These are phyloP conservation scores for Drosophila gaucha DNA, from an alignment of 2,888 invertebrate species.

Conservation along the genomic window DNA sequence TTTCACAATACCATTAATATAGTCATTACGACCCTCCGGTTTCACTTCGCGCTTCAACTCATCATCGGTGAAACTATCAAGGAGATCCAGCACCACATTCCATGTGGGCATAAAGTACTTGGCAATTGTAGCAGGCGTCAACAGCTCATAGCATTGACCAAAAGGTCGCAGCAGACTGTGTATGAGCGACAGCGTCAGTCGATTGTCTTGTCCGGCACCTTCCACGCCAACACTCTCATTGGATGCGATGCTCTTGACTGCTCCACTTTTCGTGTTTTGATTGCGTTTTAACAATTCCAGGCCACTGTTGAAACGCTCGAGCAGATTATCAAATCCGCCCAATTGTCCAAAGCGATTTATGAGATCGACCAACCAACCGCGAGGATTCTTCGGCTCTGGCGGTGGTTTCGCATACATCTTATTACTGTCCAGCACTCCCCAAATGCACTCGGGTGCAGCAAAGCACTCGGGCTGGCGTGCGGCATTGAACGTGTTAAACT, in stretches of 20 bases:
- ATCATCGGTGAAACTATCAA: conserved; percentile 97
- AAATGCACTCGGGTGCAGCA: conserved; percentile 79
- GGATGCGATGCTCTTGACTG: conserved; percentile 26
- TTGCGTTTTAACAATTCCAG: conserved; percentile 87
- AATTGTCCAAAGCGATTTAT: conserved; percentile 96
- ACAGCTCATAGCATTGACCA: conserved; percentile 95
- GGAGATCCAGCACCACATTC: conserved; percentile 95
- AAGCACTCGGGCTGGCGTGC: conserved; percentile 83
- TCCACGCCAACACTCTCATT: conserved; percentile 52
- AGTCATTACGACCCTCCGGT: conserved; percentile 97
- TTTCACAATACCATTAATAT: conserved; percentile 96
- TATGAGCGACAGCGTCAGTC: conserved; percentile 90
- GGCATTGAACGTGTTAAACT: conserved; percentile 88
- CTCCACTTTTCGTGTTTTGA: conserved; percentile 79
- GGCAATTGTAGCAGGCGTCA: conserved; percentile 95
- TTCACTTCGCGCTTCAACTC: conserved; percentile 98
- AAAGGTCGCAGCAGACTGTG: conserved; percentile 94
- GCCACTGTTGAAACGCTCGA: conserved; percentile 92
- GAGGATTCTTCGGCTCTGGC: conserved; percentile 92
- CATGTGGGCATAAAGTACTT: conserved; percentile 96
- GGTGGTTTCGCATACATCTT: conserved; percentile 87
- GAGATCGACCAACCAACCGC: conserved; percentile 98
- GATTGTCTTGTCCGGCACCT: conserved; percentile 76
- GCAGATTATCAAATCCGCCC: conserved; percentile 94
- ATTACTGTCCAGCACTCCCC: conserved; percentile 89